Conservation (phyloP, 1,140 invertebrate species). For the Holotrichia oblita region DNA sequence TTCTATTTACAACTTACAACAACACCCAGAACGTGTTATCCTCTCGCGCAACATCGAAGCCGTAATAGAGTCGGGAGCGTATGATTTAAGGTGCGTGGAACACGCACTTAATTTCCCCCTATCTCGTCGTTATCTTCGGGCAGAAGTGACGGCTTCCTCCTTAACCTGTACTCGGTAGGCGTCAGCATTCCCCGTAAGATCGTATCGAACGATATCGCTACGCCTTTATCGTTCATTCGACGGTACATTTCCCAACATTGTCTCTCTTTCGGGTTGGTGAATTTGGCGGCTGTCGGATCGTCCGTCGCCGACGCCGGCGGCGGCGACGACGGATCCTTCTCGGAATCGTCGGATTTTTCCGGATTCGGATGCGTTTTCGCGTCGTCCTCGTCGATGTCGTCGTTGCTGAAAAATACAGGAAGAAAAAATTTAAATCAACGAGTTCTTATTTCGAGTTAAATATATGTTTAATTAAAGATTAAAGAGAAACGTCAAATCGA, state of each 20-base stretch:
- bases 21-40: too few relatives aligned
- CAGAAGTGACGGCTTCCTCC: constrained; percentile 47
- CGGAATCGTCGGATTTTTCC: not conserved
- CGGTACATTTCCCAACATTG: constrained; percentile 75
- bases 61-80: not conserved
- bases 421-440: too few relatives aligned
- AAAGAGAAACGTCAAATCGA: too few relatives aligned
- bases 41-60: too few relatives aligned
- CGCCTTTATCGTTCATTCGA: constrained; percentile 75
- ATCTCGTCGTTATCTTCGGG: constrained; percentile 37
- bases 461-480: too few relatives aligned
- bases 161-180: constrained; percentile 73
- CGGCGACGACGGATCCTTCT: not conserved
- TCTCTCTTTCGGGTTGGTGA: constrained; percentile 58
- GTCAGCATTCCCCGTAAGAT: constrained; percentile 76
- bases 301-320: not conserved
- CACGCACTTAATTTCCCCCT: constrained; percentile 31
- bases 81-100: not conserved
- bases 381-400: constrained; percentile 1
- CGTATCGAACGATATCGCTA: constrained; percentile 74
- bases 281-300: constrained; percentile 32
- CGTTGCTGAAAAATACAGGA: not conserved
- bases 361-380: not conserved
- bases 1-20: too few relatives aligned
- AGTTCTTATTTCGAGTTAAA: too few relatives aligned